Conservation (phyloP, 2,888 invertebrate genomes). For the Macrosoma leucophasiata region DNA sequence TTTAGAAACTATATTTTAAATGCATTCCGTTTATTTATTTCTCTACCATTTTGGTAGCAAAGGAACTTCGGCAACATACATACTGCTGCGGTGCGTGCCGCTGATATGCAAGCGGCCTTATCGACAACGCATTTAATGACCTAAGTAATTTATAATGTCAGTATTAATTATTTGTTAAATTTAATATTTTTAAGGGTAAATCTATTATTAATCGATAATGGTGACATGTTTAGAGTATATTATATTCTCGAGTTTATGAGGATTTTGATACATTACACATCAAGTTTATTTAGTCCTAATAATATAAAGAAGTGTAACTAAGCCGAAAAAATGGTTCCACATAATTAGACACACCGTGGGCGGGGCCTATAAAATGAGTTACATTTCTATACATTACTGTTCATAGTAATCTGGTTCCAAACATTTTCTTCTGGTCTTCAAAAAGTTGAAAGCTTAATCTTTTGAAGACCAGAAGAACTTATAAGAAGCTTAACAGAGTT, state of each 20-base stretch:
- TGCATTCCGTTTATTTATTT: conserved; percentile 44
- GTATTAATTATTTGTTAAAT: conserved; percentile 47
- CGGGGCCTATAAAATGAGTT: too few relatives aligned
- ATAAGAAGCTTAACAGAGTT: too few relatives aligned
- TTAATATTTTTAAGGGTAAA: conserved; percentile 24
- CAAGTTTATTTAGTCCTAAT: conserved; percentile 1
- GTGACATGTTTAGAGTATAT: too few relatives aligned
- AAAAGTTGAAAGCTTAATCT: too few relatives aligned
- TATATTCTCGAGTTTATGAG: too few relatives aligned
- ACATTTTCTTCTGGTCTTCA: too few relatives aligned
- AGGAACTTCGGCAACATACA: too few relatives aligned
- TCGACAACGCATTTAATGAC: conserved; percentile 54
- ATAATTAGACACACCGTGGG: too few relatives aligned
- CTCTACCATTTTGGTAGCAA: conserved; percentile 32
- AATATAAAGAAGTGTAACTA: not conserved
- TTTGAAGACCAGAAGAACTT: too few relatives aligned
- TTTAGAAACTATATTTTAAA: conserved; percentile 28
- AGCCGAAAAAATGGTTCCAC: not conserved
- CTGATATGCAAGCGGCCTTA: conserved; percentile 34
- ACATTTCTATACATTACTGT: too few relatives aligned
- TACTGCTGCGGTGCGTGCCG: too few relatives aligned
- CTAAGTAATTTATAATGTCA: conserved; percentile 44
- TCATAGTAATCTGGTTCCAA: too few relatives aligned
- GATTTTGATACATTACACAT: conserved; percentile 7
- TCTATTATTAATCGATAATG: conserved; percentile 34